Conservation (phyloP, 1,140 invertebrate genomes). For the Nebria ingens region DNA sequence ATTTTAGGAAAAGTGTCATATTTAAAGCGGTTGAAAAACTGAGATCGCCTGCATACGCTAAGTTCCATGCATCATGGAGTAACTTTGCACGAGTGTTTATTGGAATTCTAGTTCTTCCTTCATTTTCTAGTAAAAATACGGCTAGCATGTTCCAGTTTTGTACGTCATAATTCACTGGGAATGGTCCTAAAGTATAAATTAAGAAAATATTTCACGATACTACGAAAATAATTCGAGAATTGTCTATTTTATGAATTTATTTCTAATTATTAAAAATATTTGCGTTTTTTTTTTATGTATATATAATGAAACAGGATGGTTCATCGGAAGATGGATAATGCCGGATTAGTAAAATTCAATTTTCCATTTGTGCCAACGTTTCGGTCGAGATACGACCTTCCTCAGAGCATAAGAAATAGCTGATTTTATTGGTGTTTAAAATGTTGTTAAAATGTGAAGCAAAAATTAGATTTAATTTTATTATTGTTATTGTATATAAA, state of each 20-base stretch:
- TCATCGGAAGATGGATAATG: too few species aligned
- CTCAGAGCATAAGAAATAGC: too few species aligned
- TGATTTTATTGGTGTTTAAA: too few species aligned
- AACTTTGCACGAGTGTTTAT: slow-evolving; percentile 61
- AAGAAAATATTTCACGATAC: slow-evolving; percentile 7
- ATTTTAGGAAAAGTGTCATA: slow-evolving; percentile 61
- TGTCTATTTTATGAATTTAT: too few species aligned
- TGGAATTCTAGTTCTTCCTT: slow-evolving; percentile 47
- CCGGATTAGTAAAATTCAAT: too few species aligned
- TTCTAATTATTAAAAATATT: not conserved
- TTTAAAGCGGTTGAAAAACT: slow-evolving; percentile 58
- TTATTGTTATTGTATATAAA: too few species aligned
- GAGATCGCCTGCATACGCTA: slow-evolving; percentile 65
- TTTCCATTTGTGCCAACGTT: too few species aligned
- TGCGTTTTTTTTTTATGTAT: too few species aligned
- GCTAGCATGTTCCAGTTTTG: slow-evolving; percentile 68
- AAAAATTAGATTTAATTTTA: too few species aligned
- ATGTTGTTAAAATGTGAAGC: too few species aligned
- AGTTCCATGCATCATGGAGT: slow-evolving; percentile 66
- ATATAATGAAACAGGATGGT: too few species aligned
- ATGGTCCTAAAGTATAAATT: slow-evolving; percentile 46
- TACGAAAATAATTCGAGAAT: slow-evolving; percentile 12
- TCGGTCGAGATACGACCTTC: too few species aligned
- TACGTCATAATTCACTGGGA: slow-evolving; percentile 69
- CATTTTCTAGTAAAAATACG: slow-evolving; percentile 44